Evolutionary conservation across 2,113 vertebrate species (phyloP).

Genomic region (Hyaena hyaena): DNA sequence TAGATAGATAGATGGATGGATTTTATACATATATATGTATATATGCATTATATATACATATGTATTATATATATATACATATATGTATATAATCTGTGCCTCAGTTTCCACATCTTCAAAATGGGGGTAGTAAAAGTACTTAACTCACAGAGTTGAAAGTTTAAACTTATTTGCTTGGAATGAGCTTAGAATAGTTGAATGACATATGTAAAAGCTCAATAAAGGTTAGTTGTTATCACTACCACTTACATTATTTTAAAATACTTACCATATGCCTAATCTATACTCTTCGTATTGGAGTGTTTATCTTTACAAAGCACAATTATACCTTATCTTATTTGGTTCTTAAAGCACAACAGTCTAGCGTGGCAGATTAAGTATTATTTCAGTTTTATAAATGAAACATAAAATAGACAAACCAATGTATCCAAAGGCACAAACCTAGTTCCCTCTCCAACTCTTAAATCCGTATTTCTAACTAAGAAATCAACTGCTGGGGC

Average conservation of each 20-base stretch:
- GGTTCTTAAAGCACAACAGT: neutral
- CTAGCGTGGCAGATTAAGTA: neutral
- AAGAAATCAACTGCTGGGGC: neutral
- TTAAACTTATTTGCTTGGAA: neutral
- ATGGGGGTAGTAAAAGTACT: neutral
- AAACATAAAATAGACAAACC: neutral
- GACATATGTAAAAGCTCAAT: neutral
- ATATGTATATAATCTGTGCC: neutral
- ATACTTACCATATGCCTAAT: neutral
- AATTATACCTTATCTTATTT: neutral
- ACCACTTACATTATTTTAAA: neutral
- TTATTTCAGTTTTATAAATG: neutral
- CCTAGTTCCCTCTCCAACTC: neutral
- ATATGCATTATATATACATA: no score
- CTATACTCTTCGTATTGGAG: neutral
- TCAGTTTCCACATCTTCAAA: neutral
- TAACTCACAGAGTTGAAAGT: neutral
- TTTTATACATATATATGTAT: no score
- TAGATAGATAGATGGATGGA: no score
- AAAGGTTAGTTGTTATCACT: neutral
- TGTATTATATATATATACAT: no score
- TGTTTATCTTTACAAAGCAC: neutral
- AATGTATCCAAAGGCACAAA: neutral
- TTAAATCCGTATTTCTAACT: neutral
- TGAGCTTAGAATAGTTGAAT: slow-evolving; percentile 5